phyloP scores from a whole-genome alignment of 2,113 vertebrate genomes.

The Odontophorus gujanensis region DNA sequence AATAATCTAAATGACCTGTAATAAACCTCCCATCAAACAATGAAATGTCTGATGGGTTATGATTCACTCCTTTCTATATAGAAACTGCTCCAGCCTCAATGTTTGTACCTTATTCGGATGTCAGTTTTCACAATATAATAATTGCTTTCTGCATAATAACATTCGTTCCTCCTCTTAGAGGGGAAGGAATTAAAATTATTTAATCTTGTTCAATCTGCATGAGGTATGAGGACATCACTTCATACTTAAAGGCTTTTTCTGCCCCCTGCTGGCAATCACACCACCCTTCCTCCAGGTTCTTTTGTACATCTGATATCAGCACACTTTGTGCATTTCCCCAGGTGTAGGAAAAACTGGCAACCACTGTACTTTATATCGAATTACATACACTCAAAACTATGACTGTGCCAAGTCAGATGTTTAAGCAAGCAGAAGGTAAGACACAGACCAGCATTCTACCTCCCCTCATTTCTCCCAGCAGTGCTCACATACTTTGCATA shows the following conservation, averaged over 20 bases:
- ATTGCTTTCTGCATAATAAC: background rate
- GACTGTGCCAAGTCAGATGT: background rate
- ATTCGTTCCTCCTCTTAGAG: background rate
- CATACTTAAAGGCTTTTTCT: background rate
- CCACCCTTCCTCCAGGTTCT: background rate
- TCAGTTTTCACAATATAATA: background rate
- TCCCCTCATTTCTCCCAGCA: background rate
- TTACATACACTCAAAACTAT: background rate
- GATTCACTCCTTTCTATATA: background rate
- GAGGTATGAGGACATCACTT: background rate
- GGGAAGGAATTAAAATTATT: no score
- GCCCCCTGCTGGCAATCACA: conserved; percentile 52
- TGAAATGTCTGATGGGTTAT: background rate
- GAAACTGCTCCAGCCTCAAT: background rate
- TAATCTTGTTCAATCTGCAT: background rate
- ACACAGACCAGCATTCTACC: background rate
- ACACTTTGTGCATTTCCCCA: background rate
- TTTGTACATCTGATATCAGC: background rate
- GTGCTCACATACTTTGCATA: conserved; percentile 89
- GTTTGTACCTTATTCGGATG: background rate
- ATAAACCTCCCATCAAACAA: background rate
- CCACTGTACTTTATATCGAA: background rate
- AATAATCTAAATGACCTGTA: background rate
- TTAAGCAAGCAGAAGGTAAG: background rate
- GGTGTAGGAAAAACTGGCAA: background rate